phyloP scores from a whole-genome alignment of 2,113 vertebrate species.

The Lophura nycthemera region DNA sequence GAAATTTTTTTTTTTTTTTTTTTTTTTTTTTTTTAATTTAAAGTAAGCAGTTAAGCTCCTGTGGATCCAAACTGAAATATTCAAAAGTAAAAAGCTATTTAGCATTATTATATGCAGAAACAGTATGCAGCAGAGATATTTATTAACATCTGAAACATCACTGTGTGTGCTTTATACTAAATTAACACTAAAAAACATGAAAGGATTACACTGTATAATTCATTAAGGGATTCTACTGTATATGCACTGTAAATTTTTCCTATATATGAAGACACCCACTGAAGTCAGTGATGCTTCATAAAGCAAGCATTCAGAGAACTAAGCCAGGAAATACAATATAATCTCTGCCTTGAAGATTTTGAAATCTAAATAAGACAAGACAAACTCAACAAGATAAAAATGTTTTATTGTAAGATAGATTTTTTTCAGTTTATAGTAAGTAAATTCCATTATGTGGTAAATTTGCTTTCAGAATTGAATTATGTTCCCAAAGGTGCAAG shows the following conservation, averaged over 20 bases:
- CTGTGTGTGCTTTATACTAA: not conserved
- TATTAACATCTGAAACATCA: not conserved
- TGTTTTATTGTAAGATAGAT: conserved; percentile 3
- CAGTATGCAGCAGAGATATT: not conserved
- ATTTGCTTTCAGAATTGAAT: conserved; percentile 34
- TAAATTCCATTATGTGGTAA: conserved; percentile 24
- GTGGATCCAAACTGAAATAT: not conserved
- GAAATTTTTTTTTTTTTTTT: not conserved
- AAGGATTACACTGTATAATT: not conserved
- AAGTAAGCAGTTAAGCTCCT: not conserved
- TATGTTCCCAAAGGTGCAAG: not conserved
- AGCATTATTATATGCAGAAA: not conserved
- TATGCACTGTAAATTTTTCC: not conserved
- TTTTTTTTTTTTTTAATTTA: not conserved
- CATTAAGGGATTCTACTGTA: not conserved
- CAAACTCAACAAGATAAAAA: not conserved
- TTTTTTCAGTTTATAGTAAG: not conserved
- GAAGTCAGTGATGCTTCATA: not conserved
- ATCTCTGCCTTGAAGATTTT: not conserved
- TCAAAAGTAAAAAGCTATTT: not conserved
- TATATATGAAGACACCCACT: not conserved
- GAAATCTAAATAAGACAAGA: conserved; percentile 30
- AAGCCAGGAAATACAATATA: not conserved
- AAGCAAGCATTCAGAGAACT: not conserved
- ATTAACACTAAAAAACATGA: not conserved